A percentile compares a stretch with the other conserved stretches of the same genome.
Conservation (phyloP, 2,797 vertebrate genomes). For the Crenichthys baileyi region DNA sequence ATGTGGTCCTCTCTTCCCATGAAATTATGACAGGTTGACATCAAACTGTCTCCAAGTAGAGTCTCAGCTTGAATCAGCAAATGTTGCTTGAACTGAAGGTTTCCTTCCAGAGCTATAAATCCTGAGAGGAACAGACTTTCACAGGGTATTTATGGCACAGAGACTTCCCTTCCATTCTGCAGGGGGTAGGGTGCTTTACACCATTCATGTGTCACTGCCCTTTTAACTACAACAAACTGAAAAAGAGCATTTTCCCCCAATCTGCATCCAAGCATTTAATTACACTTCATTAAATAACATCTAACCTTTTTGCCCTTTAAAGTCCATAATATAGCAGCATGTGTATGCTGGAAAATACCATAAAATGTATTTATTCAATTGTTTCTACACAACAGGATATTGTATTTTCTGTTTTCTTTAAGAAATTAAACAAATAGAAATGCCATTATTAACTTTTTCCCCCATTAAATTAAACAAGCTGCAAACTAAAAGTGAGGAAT, state of each 20-base stretch:
- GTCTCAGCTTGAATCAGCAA: constrained; percentile 71
- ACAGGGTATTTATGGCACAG: constrained; percentile 78
- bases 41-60: constrained; percentile 43
- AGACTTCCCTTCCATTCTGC: constrained; percentile 83
- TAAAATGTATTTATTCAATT: background rate
- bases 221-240: constrained; percentile 73
- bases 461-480: background rate
- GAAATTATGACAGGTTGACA: constrained; percentile 44
- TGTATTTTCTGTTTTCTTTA: background rate
- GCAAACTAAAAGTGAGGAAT: background rate
- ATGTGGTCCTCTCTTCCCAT: constrained; percentile 12
- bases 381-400: background rate
- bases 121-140: constrained; percentile 75
- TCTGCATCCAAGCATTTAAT: constrained; percentile 1
- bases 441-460: background rate
- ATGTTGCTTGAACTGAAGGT: constrained; percentile 72
- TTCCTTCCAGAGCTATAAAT: constrained; percentile 79
- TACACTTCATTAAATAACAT: background rate
- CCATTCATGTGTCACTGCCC: constrained; percentile 75
- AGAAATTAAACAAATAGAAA: background rate
- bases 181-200: constrained; percentile 76
- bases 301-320: background rate
- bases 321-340: background rate
- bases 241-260: constrained; percentile 42
- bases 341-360: background rate